phyloP scores from a whole-genome alignment of 1,140 invertebrate genomes.

The Lordiphosa clarofinis region DNA sequence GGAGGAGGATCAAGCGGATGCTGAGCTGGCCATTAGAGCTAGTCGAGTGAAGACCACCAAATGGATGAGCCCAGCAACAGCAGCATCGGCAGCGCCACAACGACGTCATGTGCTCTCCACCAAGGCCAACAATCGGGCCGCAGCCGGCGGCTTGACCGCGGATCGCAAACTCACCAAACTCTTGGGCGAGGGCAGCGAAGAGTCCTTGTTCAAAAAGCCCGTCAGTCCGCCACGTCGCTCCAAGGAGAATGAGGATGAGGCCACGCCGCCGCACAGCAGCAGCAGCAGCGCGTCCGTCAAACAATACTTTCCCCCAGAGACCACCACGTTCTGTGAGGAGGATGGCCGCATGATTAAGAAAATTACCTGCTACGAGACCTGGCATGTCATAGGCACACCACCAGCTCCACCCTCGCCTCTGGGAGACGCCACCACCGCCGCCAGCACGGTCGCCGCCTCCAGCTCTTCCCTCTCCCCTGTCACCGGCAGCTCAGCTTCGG shows the following conservation, averaged over 20 bases:
- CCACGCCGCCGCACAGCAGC: slow-evolving; percentile 9
- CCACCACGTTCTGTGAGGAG: slow-evolving; percentile 63
- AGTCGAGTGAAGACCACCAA: slow-evolving; percentile 21
- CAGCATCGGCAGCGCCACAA: neutral
- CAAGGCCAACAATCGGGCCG: slow-evolving; percentile 33
- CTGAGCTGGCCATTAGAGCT: slow-evolving; percentile 5
- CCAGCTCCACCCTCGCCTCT: neutral
- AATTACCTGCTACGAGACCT: slow-evolving; percentile 79
- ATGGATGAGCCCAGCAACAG: slow-evolving; percentile 5
- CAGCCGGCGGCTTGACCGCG: neutral
- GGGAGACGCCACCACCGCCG: neutral
- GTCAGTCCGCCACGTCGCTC: slow-evolving; percentile 24
- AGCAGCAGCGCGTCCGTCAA: no score
- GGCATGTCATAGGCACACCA: slow-evolving; percentile 72
- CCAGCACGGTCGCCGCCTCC: neutral
- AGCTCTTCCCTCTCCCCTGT: neutral
- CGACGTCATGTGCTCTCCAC: slow-evolving; percentile 40
- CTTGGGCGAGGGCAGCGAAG: slow-evolving; percentile 34
- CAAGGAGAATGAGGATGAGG: slow-evolving; percentile 13
- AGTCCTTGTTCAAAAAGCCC: slow-evolving; percentile 57
- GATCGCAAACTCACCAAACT: slow-evolving; percentile 51
- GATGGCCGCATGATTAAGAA: slow-evolving; percentile 78
- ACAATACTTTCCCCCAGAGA: slow-evolving; percentile 64
- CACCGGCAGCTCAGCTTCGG: neutral
- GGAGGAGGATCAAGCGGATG: slow-evolving; percentile 23